Conservation (phyloP, 2,888 invertebrate species). For the Tachina grossa region DNA sequence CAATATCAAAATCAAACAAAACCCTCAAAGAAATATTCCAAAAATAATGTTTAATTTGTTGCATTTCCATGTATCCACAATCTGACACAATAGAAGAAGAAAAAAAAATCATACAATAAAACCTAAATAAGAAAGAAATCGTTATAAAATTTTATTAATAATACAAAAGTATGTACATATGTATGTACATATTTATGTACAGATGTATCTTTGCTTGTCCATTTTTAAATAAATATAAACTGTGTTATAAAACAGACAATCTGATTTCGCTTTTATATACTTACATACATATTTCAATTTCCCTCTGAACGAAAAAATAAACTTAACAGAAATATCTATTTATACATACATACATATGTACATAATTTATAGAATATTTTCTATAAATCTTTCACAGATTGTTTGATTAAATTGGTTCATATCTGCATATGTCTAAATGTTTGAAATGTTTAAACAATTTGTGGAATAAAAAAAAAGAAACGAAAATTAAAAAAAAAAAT, state of each 20-base stretch:
- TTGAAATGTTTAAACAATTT: conserved; percentile 43
- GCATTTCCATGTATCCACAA: conserved; percentile 20
- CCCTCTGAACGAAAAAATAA: conserved; percentile 15
- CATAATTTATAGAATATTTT: conserved; percentile 49
- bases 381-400: conserved; percentile 66
- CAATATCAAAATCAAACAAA: conserved; percentile 16
- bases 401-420: conserved; percentile 65
- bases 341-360: background rate
- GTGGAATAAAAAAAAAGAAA: background rate
- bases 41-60: conserved; percentile 49
- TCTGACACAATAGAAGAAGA: conserved; percentile 32
- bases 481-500: background rate
- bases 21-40: background rate
- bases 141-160: conserved; percentile 17
- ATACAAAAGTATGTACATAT: conserved; percentile 17
- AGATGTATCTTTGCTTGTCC: background rate
- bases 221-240: conserved; percentile 36
- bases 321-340: conserved; percentile 5
- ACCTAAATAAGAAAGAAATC: conserved; percentile 6
- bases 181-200: background rate
- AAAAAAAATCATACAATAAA: conserved; percentile 16
- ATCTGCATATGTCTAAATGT: conserved; percentile 29
- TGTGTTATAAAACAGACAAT: conserved; percentile 57
- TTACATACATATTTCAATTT: conserved; percentile 18
- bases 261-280: background rate